phyloP scores from a whole-genome alignment of 2,888 invertebrate genomes.

The Cremastinae sp. region DNA sequence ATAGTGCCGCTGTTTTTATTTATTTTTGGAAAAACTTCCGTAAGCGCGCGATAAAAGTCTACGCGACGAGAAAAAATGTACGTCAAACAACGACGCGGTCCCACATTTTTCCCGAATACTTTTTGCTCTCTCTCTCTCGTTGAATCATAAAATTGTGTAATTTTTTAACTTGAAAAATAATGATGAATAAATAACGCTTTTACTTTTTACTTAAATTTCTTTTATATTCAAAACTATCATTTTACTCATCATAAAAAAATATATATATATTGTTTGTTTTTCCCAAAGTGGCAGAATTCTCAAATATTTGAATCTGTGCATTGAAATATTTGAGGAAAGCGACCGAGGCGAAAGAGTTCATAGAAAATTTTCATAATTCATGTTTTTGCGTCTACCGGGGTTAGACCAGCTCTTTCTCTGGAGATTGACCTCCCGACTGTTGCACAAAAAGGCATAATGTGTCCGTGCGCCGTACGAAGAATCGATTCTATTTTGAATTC shows the following conservation, averaged over 20 bases:
- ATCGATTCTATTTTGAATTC: slow-evolving; percentile 23
- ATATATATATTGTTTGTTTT: too few species aligned
- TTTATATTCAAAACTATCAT: too few species aligned
- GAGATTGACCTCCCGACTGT: neutral
- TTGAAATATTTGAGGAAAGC: slow-evolving; percentile 15
- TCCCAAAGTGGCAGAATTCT: too few species aligned
- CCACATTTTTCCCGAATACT: neutral
- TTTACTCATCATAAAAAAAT: too few species aligned
- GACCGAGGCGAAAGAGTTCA: neutral
- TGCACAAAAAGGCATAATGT: slow-evolving; percentile 6
- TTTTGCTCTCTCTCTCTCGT: too few species aligned
- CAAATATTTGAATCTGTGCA: too few species aligned
- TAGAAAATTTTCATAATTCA: slow-evolving; percentile 45
- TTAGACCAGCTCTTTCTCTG: slow-evolving; percentile 41
- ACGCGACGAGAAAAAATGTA: neutral
- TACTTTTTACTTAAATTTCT: too few species aligned
- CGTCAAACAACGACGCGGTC: neutral
- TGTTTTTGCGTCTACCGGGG: slow-evolving; percentile 29
- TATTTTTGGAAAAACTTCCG: slow-evolving; percentile 45
- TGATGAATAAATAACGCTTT: too few species aligned
- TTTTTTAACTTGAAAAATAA: too few species aligned
- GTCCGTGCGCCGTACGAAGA: slow-evolving; percentile 9
- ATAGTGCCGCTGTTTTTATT: slow-evolving; percentile 20
- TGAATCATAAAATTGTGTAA: too few species aligned
- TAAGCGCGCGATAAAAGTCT: slow-evolving; percentile 18